Evolutionary conservation across 2,888 invertebrate species (phyloP).

Genomic region (Microplitis manilae): DNA sequence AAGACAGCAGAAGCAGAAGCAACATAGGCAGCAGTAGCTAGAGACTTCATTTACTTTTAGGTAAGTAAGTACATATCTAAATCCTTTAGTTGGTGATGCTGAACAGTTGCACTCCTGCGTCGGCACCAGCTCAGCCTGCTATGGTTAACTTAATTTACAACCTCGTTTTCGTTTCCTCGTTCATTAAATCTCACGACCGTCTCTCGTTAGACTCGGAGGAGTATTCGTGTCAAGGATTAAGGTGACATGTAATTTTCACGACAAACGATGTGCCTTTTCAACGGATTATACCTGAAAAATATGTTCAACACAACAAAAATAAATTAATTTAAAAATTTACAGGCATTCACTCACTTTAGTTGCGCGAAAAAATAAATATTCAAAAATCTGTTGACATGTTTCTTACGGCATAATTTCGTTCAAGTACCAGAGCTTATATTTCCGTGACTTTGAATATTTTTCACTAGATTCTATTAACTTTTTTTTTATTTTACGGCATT

Average conservation of each 20-base stretch:
- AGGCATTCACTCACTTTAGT: not conserved
- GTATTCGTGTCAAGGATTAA: slow-evolving; percentile 53
- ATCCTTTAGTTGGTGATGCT: not conserved
- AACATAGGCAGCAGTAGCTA: not conserved
- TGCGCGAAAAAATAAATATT: not conserved
- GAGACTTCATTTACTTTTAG: slow-evolving; percentile 1
- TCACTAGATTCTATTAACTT: not conserved
- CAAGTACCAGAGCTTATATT: not conserved
- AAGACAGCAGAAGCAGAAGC: not conserved
- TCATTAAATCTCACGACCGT: slow-evolving; percentile 50
- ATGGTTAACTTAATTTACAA: slow-evolving; percentile 50
- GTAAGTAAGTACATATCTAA: slow-evolving; percentile 11
- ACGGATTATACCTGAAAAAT: not conserved
- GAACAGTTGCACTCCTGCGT: slow-evolving; percentile 25
- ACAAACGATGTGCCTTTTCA: slow-evolving; percentile 38
- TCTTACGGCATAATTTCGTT: not conserved
- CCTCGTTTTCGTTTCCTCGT: slow-evolving; percentile 51
- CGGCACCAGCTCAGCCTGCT: slow-evolving; percentile 39
- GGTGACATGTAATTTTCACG: slow-evolving; percentile 49
- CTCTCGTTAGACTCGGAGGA: slow-evolving; percentile 47
- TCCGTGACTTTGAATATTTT: not conserved
- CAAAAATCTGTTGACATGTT: not conserved
- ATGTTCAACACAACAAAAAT: not conserved
- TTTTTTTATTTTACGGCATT: not conserved
- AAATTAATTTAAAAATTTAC: too few relatives aligned